A percentile compares a stretch with the other conserved stretches of the same genome.
phyloP scores from a whole-genome alignment of 2,797 vertebrate genomes.

The Botia almorhae region DNA sequence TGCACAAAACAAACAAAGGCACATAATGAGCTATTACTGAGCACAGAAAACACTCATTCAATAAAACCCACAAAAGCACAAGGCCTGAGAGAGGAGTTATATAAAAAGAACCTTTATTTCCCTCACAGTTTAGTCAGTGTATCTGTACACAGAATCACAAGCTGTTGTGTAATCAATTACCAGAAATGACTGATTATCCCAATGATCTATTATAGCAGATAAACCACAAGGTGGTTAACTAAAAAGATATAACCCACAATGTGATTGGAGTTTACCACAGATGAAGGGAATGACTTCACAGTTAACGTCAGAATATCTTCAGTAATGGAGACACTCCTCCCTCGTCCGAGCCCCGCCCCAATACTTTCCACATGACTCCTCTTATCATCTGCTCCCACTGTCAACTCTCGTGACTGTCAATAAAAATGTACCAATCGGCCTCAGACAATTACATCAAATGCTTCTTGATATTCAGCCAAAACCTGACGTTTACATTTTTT shows the following conservation, averaged over 20 bases:
- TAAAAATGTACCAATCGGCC: constrained; percentile 10
- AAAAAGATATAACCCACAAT: neutral
- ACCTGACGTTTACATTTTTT: constrained; percentile 30
- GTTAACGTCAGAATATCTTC: constrained; percentile 7
- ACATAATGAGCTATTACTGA: constrained; percentile 7
- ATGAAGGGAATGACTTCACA: neutral
- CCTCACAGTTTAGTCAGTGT: constrained; percentile 12
- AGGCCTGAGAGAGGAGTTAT: constrained; percentile 10
- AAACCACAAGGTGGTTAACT: neutral
- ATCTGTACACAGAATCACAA: constrained; percentile 28
- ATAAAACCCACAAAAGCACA: constrained; percentile 32
- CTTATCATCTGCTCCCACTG: constrained; percentile 53
- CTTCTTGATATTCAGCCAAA: constrained; percentile 26
- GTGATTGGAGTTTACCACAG: neutral
- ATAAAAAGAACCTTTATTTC: constrained; percentile 11
- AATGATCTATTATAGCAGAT: neutral
- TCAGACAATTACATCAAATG: neutral
- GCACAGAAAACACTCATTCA: constrained; percentile 17
- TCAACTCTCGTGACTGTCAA: constrained; percentile 12
- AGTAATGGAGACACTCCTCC: neutral
- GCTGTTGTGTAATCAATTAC: constrained; percentile 1
- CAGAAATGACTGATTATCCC: too few relatives aligned
- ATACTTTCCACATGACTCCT: constrained; percentile 72
- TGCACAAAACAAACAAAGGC: neutral
- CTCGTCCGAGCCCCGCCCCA: constrained; percentile 53